Evolutionary conservation across 2,797 vertebrate genomes (phyloP).

Genomic region (Lemur catta): DNA sequence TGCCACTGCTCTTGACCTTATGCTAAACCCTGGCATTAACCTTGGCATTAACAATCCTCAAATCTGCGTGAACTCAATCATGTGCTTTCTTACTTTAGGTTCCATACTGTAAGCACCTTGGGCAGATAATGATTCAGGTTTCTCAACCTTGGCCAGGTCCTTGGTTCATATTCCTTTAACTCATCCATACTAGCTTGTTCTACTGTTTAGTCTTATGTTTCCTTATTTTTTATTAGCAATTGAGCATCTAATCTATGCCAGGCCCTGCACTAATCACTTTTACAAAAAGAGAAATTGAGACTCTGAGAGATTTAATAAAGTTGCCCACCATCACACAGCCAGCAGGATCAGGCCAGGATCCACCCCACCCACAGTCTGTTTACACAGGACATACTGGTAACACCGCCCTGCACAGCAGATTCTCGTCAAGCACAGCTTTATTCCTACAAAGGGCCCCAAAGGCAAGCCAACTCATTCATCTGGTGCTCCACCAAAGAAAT

Average conservation of each 20-base stretch:
- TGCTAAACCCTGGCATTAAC: too few species aligned
- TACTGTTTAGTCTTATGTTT: neutral
- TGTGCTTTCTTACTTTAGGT: neutral
- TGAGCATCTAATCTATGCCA: neutral
- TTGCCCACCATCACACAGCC: neutral
- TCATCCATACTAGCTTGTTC: neutral
- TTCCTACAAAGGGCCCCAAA: neutral
- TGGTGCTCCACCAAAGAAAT: neutral
- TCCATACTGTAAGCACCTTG: neutral
- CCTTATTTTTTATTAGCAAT: neutral
- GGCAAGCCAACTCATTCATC: neutral
- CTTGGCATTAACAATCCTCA: neutral
- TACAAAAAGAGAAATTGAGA: neutral
- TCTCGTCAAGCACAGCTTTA: rapidly evolving
- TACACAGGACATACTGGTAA: neutral
- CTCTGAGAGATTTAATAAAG: neutral
- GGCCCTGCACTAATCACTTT: neutral
- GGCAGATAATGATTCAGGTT: neutral
- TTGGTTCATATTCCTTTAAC: neutral
- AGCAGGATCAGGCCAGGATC: neutral
- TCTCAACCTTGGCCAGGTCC: neutral
- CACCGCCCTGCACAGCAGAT: rapidly evolving
- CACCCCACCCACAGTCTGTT: neutral
- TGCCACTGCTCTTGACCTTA: neutral
- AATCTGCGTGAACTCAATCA: neutral